Evolutionary conservation across 92 coral and sea anemone genomes (phyloP), one percentile per base, ranked within the genome.

Genomic region (Zoanthus sansibaricus): DNA sequence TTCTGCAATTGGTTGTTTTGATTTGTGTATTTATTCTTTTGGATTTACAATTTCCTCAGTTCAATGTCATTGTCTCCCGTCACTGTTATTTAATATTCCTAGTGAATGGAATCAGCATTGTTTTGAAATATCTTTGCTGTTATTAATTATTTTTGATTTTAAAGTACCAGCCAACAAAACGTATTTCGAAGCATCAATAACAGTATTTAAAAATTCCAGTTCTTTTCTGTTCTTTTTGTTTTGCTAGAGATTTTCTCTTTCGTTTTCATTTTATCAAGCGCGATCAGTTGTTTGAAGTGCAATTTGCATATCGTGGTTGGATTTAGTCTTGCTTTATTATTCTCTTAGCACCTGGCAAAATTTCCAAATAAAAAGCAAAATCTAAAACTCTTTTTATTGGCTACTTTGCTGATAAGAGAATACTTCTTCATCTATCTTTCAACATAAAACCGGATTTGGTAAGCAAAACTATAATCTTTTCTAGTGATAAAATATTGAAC

Each of bases 291-390:
- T 45, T 7, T 56, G 37, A 45, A 44, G 32, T 5, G 20, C 37
- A 20, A 80, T 80, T 80, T 80, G 85, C 85, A 80, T 80, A 80
- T 67, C 73, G 55, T 45, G 52, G 32, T 54, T 20, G 83, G 71
- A 37, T 42, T 66, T 45, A 6, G 56, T 54, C 59, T 25, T 44
- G 62, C 30, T 21, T 0, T 42, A 55, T 64, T 47, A 80, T 64
- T 45, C 14, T 48, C 14, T 46, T 9, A 59, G 25, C 49, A 46
- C 85, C 75, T 42, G 61, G 45, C 84, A 21, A 42, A 17, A 30
- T 78, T 37, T 61, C 7, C 49, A 9, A 21, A 48, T 76, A 20
- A 76, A 76, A 48, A 30, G 9, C 21, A 48, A 16, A 56, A 14
- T 25, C 42, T 8, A 76, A 52, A 17, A 21, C 42, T 30, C 47